These are phyloP conservation scores for Aphrocallistes beatrix DNA, from an alignment of 37 sponge, comb jelly and placozoan species.

Conservation along the genomic window DNA sequence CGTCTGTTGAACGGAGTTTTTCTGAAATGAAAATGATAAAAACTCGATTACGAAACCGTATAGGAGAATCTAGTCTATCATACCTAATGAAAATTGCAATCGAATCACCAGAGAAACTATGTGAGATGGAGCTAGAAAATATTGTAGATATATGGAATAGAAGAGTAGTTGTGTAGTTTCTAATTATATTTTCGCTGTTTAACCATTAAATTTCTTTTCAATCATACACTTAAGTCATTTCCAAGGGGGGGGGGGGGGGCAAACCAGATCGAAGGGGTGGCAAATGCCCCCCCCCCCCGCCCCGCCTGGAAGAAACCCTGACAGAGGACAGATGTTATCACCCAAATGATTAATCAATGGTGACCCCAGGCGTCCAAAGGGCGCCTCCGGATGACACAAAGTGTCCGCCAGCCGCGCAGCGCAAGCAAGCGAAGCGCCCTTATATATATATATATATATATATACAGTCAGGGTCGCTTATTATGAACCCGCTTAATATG, in stretches of 20 bases:
- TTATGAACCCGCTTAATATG: no score
- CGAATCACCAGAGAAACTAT: slow-evolving; percentile 30
- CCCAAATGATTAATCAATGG: no score
- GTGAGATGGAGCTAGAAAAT: not conserved
- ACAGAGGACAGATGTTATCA: no score
- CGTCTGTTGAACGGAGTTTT: slow-evolving; percentile 40
- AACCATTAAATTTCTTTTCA: not conserved
- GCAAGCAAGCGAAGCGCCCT: no score
- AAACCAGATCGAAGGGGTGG: not conserved
- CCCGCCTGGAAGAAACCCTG: no score
- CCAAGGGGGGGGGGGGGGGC: not conserved
- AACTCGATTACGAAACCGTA: not conserved
- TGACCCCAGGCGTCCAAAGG: no score
- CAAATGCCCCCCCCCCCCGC: no score
- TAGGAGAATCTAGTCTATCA: slow-evolving; percentile 15
- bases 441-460: no score
- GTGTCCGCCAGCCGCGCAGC: no score
- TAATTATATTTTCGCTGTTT: not conserved
- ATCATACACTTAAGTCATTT: not conserved
- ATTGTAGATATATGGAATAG: not conserved
- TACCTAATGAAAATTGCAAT: slow-evolving; percentile 48
- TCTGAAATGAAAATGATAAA: not conserved
- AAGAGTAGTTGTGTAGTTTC: not conserved
- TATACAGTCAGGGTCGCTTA: no score
- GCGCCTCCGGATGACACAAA: no score